A percentile compares a stretch with the other conserved stretches of the same genome.
phyloP scores from a whole-genome alignment of 1,140 invertebrate genomes.

The Phocides pigmalion region DNA sequence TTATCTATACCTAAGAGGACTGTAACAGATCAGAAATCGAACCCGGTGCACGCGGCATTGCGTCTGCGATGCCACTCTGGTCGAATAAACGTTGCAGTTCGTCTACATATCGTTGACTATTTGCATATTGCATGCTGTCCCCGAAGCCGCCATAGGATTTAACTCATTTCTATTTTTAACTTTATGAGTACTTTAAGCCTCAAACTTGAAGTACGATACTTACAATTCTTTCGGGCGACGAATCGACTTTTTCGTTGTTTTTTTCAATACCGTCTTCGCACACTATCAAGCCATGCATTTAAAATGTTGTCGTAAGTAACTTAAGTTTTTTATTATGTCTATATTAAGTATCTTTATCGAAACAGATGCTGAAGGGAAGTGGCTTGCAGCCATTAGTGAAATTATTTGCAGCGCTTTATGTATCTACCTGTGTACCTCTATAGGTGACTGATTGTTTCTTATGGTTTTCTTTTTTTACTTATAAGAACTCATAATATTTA shows the following conservation, averaged over 20 bases:
- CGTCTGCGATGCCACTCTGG: too few relatives aligned
- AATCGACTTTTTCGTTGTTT: constrained; percentile 2
- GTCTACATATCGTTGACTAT: background rate
- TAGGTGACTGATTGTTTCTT: too few relatives aligned
- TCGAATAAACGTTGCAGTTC: background rate
- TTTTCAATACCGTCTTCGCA: constrained; percentile 19
- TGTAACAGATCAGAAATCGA: too few relatives aligned
- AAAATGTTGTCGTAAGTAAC: constrained; percentile 29
- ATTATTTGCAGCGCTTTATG: background rate
- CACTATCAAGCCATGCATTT: constrained; percentile 18
- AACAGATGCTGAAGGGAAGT: constrained; percentile 22
- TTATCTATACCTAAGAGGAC: too few relatives aligned
- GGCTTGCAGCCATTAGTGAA: background rate
- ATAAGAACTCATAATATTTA: too few relatives aligned
- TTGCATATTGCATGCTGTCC: background rate
- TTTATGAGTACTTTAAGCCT: constrained; percentile 15
- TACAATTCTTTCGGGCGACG: constrained; percentile 7
- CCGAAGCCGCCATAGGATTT: background rate
- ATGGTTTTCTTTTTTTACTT: too few relatives aligned
- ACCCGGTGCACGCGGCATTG: too few relatives aligned
- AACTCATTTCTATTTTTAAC: constrained; percentile 22
- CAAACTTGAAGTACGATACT: background rate
- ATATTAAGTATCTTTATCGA: constrained; percentile 19
- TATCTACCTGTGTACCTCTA: background rate
- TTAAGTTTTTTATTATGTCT: constrained; percentile 21